Percentiles rank a stretch among this genome's conserved stretches.
Evolutionary conservation across 2,113 vertebrate species (phyloP).

Genomic region (Macquaria australasica): DNA sequence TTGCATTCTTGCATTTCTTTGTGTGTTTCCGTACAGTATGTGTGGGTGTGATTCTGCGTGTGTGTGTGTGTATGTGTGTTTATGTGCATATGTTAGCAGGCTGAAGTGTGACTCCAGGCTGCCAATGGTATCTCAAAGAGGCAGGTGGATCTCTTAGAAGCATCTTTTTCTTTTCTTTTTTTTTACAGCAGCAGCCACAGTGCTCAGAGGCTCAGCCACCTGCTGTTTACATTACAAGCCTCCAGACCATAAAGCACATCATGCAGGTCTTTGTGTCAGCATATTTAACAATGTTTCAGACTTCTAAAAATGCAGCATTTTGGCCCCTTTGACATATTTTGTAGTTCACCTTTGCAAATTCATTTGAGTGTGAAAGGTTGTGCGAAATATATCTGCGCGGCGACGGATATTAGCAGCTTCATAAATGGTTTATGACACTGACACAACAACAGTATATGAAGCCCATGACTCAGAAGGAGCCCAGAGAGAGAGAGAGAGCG

Average conservation of each 20-base stretch:
- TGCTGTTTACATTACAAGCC: slow-evolving; percentile 56
- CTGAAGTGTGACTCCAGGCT: slow-evolving; percentile 35
- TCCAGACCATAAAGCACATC: slow-evolving; percentile 48
- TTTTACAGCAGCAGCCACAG: slow-evolving; percentile 1
- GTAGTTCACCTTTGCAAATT: slow-evolving; percentile 41
- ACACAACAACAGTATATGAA: slow-evolving; percentile 34
- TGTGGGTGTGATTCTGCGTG: not conserved
- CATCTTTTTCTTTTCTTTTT: not conserved
- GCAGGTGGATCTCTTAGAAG: slow-evolving; percentile 58
- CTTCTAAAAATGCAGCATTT: slow-evolving; percentile 18
- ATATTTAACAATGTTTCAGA: slow-evolving; percentile 36
- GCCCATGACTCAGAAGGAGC: slow-evolving; percentile 8
- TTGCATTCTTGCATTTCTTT: not conserved
- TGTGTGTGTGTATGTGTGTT: not conserved
- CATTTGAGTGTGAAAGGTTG: slow-evolving; percentile 38
- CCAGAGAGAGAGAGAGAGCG: not conserved
- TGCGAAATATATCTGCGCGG: not conserved
- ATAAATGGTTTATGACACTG: slow-evolving; percentile 48
- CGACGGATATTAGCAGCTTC: slow-evolving; percentile 43
- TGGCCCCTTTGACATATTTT: slow-evolving; percentile 9
- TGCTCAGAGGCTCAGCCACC: slow-evolving; percentile 49
- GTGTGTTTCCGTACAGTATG: not conserved
- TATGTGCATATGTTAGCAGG: not conserved
- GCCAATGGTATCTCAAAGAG: slow-evolving; percentile 55
- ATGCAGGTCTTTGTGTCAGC: slow-evolving; percentile 49